Evolutionary conservation across 2,113 vertebrate genomes (phyloP).

Genomic region (Edolisoma coerulescens): DNA sequence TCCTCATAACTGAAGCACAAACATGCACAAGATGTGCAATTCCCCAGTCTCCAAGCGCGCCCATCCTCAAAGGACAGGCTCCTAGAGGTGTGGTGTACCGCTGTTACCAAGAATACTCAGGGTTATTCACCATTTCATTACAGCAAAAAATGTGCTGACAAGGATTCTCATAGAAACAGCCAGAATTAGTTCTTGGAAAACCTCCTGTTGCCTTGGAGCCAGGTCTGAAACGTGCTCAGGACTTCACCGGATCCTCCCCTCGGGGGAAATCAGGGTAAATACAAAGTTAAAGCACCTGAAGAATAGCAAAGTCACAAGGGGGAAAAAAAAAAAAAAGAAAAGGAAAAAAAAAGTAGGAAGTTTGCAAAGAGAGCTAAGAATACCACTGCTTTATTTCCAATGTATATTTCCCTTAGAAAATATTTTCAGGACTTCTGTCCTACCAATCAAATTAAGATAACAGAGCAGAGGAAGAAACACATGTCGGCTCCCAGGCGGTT

Average conservation of each 20-base stretch:
- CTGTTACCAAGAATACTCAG: conserved; percentile 19
- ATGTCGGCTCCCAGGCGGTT: background rate
- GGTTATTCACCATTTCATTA: background rate
- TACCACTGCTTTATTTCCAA: conserved; percentile 3
- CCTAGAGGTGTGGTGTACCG: background rate
- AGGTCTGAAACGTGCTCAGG: background rate
- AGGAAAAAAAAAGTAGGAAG: background rate
- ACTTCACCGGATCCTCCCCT: background rate
- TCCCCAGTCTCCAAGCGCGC: accelerated
- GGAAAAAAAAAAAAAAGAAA: too few relatives aligned
- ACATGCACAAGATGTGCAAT: background rate
- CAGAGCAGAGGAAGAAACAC: conserved; percentile 30
- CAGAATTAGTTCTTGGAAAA: conserved; percentile 45
- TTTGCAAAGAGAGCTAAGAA: background rate
- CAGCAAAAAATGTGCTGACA: conserved; percentile 2
- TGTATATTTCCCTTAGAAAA: background rate
- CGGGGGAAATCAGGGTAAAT: background rate
- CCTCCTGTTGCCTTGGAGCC: conserved; percentile 1
- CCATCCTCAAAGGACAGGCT: background rate
- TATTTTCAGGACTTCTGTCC: conserved; percentile 11
- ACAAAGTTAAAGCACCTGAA: background rate
- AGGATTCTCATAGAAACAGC: background rate
- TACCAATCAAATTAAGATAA: conserved; percentile 28
- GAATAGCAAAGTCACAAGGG: background rate
- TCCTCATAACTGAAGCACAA: background rate